Evolutionary conservation across 2,888 invertebrate species (phyloP).

Genomic region (Tromatobia lineatoria): DNA sequence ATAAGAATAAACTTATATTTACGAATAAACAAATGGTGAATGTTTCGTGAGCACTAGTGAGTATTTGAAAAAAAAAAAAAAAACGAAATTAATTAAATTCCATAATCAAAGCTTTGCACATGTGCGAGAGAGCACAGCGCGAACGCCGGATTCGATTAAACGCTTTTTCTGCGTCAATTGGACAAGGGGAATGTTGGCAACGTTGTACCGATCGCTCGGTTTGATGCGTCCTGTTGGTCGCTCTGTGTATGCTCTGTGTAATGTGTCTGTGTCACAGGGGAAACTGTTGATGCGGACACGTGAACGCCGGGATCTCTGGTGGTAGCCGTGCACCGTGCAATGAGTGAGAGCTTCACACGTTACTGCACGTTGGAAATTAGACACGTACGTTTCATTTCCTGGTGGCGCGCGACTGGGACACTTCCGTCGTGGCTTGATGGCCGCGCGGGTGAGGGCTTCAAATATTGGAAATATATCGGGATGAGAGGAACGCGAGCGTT

Average conservation of each 20-base stretch:
- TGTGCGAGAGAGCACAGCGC: constrained; percentile 39
- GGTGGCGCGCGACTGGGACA: constrained; percentile 79
- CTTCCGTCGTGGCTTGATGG: constrained; percentile 79
- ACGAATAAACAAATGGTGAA: neutral
- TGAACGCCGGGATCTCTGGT: constrained; percentile 22
- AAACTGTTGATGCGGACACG: constrained; percentile 68
- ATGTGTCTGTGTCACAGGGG: constrained; percentile 64
- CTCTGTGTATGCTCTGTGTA: constrained; percentile 21
- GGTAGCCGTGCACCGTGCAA: constrained; percentile 6
- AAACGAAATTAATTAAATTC: constrained; percentile 5
- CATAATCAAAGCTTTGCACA: neutral
- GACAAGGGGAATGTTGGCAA: constrained; percentile 19
- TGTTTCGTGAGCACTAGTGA: neutral
- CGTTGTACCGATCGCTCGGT: constrained; percentile 22
- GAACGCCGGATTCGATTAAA: constrained; percentile 41
- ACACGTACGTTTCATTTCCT: constrained; percentile 84
- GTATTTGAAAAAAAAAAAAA: neutral
- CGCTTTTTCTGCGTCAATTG: constrained; percentile 37
- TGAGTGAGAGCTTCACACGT: constrained; percentile 41
- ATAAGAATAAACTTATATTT: no score
- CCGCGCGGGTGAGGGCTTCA: constrained; percentile 73
- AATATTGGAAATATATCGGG: constrained; percentile 83
- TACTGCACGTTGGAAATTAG: constrained; percentile 82
- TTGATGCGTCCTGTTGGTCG: constrained; percentile 39
- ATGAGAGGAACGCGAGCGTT: constrained; percentile 72